Conservation (phyloP, 1,140 invertebrate genomes). For the Gonatopus flavifemur region DNA sequence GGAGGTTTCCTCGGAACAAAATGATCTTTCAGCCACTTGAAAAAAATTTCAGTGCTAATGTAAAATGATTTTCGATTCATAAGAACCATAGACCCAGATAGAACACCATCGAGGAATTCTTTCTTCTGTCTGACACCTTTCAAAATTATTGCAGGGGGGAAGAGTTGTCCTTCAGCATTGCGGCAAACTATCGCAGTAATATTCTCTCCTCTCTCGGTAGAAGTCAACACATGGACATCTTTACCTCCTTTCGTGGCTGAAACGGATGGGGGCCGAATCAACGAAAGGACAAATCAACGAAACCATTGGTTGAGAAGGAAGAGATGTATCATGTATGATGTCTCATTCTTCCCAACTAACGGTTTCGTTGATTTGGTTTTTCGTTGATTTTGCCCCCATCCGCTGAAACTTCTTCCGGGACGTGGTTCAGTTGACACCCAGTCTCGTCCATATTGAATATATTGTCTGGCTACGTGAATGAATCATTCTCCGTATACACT, state of each 20-base stretch:
- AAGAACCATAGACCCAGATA: slow-evolving; percentile 35
- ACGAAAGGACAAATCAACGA: too few relatives aligned
- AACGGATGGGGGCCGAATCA: too few relatives aligned
- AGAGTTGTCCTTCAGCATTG: slow-evolving; percentile 31
- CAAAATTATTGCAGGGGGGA: slow-evolving; percentile 21
- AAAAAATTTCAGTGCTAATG: slow-evolving; percentile 41
- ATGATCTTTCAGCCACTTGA: slow-evolving; percentile 42
- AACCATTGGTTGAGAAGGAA: too few relatives aligned
- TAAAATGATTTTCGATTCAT: slow-evolving; percentile 44
- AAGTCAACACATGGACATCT: slow-evolving; percentile 41
- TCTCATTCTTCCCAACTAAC: too few relatives aligned
- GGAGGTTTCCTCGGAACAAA: slow-evolving; percentile 42
- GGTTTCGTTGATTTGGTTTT: too few relatives aligned
- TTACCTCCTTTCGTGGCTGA: slow-evolving; percentile 45
- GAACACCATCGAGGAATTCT: slow-evolving; percentile 39
- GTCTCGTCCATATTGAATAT: slow-evolving; percentile 53
- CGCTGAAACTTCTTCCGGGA: slow-evolving; percentile 46
- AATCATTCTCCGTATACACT: slow-evolving; percentile 33
- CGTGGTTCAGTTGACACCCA: slow-evolving; percentile 50
- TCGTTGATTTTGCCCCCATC: too few relatives aligned
- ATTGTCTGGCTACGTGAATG: slow-evolving; percentile 38
- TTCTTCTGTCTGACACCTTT: slow-evolving; percentile 41
- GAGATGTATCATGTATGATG: too few relatives aligned
- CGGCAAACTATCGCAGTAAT: slow-evolving; percentile 44
- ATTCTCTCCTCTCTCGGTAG: slow-evolving; percentile 43